Base-by-base conservation (phyloP, 2,113 vertebrate genomes). In the Mesembrinibis cayennensis region DNA sequence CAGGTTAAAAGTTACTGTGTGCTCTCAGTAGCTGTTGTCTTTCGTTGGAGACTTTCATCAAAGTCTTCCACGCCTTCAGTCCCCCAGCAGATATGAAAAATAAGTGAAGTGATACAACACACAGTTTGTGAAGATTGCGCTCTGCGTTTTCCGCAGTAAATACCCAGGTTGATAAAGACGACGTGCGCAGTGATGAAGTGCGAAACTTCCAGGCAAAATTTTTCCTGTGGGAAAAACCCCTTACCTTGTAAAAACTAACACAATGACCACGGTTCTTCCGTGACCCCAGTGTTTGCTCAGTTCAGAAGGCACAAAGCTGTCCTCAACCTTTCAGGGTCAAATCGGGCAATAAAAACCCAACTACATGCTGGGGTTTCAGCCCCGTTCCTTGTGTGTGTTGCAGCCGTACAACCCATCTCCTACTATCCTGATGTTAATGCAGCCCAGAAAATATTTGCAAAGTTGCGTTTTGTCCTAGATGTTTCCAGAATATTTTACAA, bases 171-270 rank as follows among this genome's bases (percentile, higher is more conserved):
- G 76, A 93, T 62, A 95, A 70, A 89, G 80, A 26, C 5, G 1
- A 59, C 7, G 0, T 25, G 17, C 1, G 0, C 65, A 20, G 67
- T 70, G 95, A 93, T 93, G 92, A 91, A 96, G 84, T 6, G 65
- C 0, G 4, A 82, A 91, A 90, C 44, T 80, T 84, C 50, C 85
- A 85, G 87, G 79, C 85, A 59, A 82, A 71, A 8, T 58, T 91
- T 96, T 96, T 95, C 95, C 97, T 96, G 92, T 97, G 97, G 96
- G 97, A 97, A 98, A 97, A 93, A 67, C 0, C 34, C 69, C 59
- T 95, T 90, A 96, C 95, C 95, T 97, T 97, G 94, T 85, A 42
- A 90, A 92, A 79, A 40, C 70, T 4, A 89, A 89, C 34, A 93
- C 82, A 81, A 86, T 86, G 62, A 69, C 93, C 81, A 71, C 6